Percentiles rank a stretch among this genome's conserved stretches.
Conservation (phyloP, 2,797 vertebrate genomes). For the Halcyon badia region DNA sequence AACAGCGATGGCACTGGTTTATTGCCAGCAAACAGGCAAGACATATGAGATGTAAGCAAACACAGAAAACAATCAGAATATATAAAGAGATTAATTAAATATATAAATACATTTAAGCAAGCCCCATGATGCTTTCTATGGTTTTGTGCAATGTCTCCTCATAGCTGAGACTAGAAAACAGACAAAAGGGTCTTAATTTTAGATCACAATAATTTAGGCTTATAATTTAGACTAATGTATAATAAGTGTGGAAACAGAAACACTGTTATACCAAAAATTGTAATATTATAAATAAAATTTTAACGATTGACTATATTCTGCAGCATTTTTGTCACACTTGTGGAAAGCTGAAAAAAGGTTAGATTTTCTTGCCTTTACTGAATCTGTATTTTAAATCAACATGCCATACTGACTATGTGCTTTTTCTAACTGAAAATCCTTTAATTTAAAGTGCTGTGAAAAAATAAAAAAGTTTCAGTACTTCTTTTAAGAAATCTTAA, state of each 20-base stretch:
- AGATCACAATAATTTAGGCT: constrained; percentile 17
- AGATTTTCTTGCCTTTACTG: constrained; percentile 39
- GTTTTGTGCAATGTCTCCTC: constrained; percentile 38
- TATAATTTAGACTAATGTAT: constrained; percentile 38
- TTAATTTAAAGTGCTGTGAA: constrained; percentile 29
- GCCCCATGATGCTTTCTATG: constrained; percentile 31
- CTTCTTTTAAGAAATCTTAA: background rate
- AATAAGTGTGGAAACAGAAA: constrained; percentile 46
- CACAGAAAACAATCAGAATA: constrained; percentile 15
- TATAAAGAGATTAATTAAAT: background rate
- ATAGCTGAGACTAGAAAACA: constrained; percentile 37
- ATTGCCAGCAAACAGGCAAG: constrained; percentile 48
- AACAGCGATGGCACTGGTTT: constrained; percentile 9
- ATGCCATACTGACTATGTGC: background rate
- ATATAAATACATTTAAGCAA: background rate
- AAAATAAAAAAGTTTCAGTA: constrained; percentile 35
- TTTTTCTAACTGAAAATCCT: constrained; percentile 50
- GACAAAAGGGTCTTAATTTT: constrained; percentile 37
- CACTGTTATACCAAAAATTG: constrained; percentile 43
- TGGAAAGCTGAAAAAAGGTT: constrained; percentile 46
- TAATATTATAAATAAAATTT: constrained; percentile 70
- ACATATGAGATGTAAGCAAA: constrained; percentile 15
- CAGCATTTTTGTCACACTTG: constrained; percentile 65
- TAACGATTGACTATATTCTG: constrained; percentile 47
- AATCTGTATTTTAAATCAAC: constrained; percentile 47